Evolutionary conservation across 2,113 vertebrate species (phyloP).

Genomic region (Canis aureus): DNA sequence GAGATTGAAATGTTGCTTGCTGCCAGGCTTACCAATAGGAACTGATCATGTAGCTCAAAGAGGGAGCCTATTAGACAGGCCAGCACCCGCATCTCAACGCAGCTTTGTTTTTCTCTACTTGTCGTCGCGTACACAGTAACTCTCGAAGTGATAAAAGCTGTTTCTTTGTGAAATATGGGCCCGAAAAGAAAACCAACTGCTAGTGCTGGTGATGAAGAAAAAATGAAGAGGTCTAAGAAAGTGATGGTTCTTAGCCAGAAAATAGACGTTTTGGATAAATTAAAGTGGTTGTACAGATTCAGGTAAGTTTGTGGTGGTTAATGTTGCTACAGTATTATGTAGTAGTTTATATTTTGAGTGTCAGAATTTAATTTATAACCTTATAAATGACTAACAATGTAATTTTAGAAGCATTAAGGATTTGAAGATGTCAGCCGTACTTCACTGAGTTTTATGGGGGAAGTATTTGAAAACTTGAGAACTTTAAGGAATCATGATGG

Average conservation of each 20-base stretch:
- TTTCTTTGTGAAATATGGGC: constrained; percentile 79
- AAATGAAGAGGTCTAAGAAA: constrained; percentile 77
- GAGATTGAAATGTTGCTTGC: not conserved
- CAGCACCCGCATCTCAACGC: constrained; percentile 59
- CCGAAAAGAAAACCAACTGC: constrained; percentile 76
- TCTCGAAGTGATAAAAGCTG: constrained; percentile 74
- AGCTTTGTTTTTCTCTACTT: constrained; percentile 77
- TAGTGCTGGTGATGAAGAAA: constrained; percentile 80
- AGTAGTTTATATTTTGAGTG: constrained; percentile 49
- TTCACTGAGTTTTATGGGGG: constrained; percentile 31
- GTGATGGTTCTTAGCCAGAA: constrained; percentile 77
- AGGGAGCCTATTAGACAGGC: constrained; percentile 59
- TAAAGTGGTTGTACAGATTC: constrained; percentile 75
- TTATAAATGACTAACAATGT: constrained; percentile 6
- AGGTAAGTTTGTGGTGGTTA: constrained; percentile 76
- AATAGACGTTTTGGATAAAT: constrained; percentile 78
- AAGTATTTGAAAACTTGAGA: constrained; percentile 9
- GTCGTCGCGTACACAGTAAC: constrained; percentile 66
- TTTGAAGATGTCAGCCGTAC: constrained; percentile 47
- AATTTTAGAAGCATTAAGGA: constrained; percentile 28
- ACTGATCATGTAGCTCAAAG: not conserved
- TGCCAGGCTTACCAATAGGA: not conserved
- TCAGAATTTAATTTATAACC: constrained; percentile 58
- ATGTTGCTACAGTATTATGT: constrained; percentile 62
- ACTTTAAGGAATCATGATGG: not conserved